Evolutionary conservation across 2,888 invertebrate genomes (phyloP), one percentile per base, ranked within the genome.

Genomic region (Rambutsinella grinnellia): DNA sequence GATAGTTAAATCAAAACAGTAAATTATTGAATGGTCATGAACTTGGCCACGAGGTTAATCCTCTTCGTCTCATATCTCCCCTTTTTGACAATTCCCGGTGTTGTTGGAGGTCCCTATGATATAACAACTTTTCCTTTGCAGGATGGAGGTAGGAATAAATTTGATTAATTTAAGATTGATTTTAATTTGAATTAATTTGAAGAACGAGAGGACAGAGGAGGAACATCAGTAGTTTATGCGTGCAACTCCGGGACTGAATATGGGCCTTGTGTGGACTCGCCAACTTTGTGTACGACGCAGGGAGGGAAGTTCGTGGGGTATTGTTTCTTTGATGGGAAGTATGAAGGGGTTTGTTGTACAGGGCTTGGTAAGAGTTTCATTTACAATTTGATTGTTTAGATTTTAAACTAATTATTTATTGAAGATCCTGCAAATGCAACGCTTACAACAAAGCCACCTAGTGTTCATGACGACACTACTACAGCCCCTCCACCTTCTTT

Each of bases 341-440:
- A 82, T 49, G 56, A 67, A 62, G 82, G 82, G 46, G 74, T 81
- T 13, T 82, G 82, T 21, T 82, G 82, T 47, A 28, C 56, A 0
- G 81, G 79, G 46, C 53, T 82, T 3, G 61, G 79, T 81, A 47
- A 69, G 69, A 15, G n/a, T n/a, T n/a, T n/a, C n/a, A n/a, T n/a
- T n/a, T n/a, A n/a, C n/a, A n/a, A n/a, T n/a, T n/a, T 44, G 15
- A 13, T 44, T 44, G 15, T 44, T 44, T 44, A 44, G 46, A 44
- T 51, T 21, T 54, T 54, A 54, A 54, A 8, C 24, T n/a, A 27
- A 57, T 28, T 57, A 13, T 19, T 19, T 51, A 21, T 47, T 17
- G 3, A 2, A 76, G 70, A 77, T 67, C 77, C 77, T 24, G 77
- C 77, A 1, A 71, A 26, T 36, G 57, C 77, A 28, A 51, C 49